Evolutionary conservation across 2,888 invertebrate species (phyloP), one percentile per base, ranked within the genome.

Genomic region (Cephonodes hylas): DNA sequence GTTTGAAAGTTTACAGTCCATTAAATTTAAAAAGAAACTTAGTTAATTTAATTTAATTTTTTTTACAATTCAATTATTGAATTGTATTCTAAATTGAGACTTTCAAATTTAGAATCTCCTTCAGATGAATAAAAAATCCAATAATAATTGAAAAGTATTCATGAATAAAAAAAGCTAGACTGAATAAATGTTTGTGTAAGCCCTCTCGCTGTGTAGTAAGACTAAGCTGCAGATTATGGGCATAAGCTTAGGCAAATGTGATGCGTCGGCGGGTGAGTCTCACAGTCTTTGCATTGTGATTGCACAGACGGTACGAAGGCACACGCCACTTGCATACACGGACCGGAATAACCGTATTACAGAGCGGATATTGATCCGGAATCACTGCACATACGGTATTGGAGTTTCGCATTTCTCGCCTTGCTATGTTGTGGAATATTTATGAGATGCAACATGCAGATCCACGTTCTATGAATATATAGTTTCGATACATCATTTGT

Each of bases 221-320:
- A 20, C 18, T 25, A 48, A 48, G 25, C 25, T 18, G 13, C 27
- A 53, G 48, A 53, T 53, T 27, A 27, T 7, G 18, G 20, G 44
- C 20, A 27, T 53, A 27, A 27, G 3, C 27, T 53, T 53, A 53
- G 15, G 48, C 48, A 53, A 53, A 53, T 53, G 48, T 27, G 15
- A 53, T 27, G 27, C 48, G 15, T 27, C 27, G 27, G 48, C 48
- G 48, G 27, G 48, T 53, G 27, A 48, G 27, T 53, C 48, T 27
- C 48, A 38, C 4, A 53, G 48, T 27, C 27, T 53, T 53, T 27
- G 48, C 48, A 53, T 27, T 53, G 27, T 53, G 48, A 53, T 53
- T 53, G 27, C 48, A 53, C 48, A 53, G 48, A 27, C 27, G 27
- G 23, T 15, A 53, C 27, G 27, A 53, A 18, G 15, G 27, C 48